phyloP scores from a whole-genome alignment of 2,797 vertebrate genomes.

The Sandelia bainsii region DNA sequence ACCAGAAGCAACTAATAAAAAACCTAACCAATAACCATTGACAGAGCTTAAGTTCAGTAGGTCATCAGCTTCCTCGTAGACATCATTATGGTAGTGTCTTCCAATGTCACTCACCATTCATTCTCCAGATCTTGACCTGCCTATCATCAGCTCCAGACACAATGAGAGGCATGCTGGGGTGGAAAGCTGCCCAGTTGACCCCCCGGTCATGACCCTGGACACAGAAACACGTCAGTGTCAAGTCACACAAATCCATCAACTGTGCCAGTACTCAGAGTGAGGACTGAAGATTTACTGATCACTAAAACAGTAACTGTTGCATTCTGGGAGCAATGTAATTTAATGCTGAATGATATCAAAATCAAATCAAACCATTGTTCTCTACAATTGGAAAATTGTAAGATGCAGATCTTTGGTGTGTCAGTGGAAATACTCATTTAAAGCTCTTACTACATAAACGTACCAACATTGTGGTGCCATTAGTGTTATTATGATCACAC shows the following conservation, averaged over 20 bases:
- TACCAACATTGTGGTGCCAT: no score
- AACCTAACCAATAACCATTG: no score
- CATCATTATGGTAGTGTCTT: neutral
- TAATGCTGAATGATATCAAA: neutral
- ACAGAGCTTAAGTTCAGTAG: no score
- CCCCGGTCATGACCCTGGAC: constrained; percentile 94
- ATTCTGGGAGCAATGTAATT: neutral
- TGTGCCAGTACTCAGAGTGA: neutral
- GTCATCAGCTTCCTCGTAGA: no score
- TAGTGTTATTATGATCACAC: no score
- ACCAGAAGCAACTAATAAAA: no score
- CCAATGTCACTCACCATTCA: constrained; percentile 85
- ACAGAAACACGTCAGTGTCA: constrained; percentile 13
- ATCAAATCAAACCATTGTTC: neutral
- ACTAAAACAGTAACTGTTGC: neutral
- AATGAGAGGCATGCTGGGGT: constrained; percentile 97
- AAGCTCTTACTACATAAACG: no score
- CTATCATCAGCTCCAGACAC: constrained; percentile 96
- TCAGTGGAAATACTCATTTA: no score
- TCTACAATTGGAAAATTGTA: no score
- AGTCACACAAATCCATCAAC: neutral
- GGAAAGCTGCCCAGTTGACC: constrained; percentile 98
- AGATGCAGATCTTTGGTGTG: no score
- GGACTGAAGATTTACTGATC: neutral
- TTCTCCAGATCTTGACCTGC: constrained; percentile 98